Evolutionary conservation across 2,797 vertebrate genomes (phyloP).

Genomic region (Muscicapa comitata): DNA sequence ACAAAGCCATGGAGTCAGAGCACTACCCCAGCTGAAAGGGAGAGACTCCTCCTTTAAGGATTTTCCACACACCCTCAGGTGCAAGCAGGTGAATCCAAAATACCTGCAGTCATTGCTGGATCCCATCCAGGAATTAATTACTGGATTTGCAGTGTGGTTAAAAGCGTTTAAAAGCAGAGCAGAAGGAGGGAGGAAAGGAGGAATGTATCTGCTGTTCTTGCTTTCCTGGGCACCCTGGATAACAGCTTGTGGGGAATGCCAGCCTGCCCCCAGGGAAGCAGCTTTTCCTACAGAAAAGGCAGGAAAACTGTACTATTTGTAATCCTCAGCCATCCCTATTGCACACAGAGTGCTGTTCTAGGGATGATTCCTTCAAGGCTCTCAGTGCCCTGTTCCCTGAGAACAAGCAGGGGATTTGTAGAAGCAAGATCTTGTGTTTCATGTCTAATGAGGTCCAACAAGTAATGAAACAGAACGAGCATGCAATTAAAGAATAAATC

Average conservation of each 20-base stretch:
- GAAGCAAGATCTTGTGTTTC: neutral
- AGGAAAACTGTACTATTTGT: neutral
- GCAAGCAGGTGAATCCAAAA: neutral
- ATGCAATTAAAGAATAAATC: neutral
- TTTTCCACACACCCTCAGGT: neutral
- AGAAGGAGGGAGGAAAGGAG: neutral
- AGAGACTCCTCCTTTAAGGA: neutral
- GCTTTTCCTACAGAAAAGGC: neutral
- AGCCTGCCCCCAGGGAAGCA: neutral
- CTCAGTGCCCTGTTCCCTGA: neutral
- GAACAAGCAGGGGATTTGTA: neutral
- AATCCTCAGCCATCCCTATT: fast-evolving
- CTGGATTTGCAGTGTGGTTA: neutral
- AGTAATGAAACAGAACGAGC: neutral
- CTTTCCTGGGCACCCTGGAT: neutral
- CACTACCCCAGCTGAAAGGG: neutral
- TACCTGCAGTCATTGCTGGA: neutral
- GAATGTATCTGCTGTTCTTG: neutral
- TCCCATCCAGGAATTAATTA: neutral
- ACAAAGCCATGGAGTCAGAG: neutral
- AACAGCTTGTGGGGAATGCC: neutral
- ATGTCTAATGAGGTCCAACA: neutral
- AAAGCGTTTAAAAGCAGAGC: neutral
- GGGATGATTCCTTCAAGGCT: neutral
- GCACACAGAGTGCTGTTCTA: neutral